Evolutionary conservation across 2,888 invertebrate species (phyloP), one percentile per base, ranked within the genome.

Genomic region (Amphipyra tragopoginis): DNA sequence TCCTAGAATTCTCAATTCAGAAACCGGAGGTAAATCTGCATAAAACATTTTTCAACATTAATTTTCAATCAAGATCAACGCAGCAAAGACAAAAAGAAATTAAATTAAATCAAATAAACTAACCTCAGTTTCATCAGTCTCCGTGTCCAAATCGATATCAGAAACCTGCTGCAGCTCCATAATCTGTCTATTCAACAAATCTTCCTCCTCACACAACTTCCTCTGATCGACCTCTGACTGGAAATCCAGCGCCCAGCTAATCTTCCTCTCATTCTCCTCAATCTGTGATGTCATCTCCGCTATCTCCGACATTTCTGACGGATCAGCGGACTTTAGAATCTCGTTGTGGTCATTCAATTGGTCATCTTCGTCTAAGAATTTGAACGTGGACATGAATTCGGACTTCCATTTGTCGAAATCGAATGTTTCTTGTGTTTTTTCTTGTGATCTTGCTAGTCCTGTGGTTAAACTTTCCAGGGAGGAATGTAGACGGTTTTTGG

Each of bases 131-230:
- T 97, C 97, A 86, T 97, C 97, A 0, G 97, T 97, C 88, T 97
- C 97, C 0, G 97, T 97, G 73, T 97, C 97, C 45, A 97, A 94
- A 80, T 97, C 97, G 50, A 97, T 96, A 79, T 96, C 97, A 0
- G 96, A 96, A 48, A 96, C 96, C 77, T 96, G 95, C 74, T 96
- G 97, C 71, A 97, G 86, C 85, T 97, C 97, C 77, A 96, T 95
- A 56, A 97, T 97, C 88, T 97, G 97, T 44, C 97, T 95, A 73
- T 97, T 97, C 49, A 97, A 82, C 2, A 96, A 93, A 68, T 97
- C 97, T 80, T 97, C 97, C 78, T 97, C 97, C 71, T 97, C 97
- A 3, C 97, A 96, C 26, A 97, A 84, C 80, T 97, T 96, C 68
- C 96, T 95, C 65, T 97, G 96, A 84, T 97, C 97, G 38, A 97